Evolutionary conservation across 2,888 invertebrate genomes (phyloP).

Genomic region (Tenthredo amoena): DNA sequence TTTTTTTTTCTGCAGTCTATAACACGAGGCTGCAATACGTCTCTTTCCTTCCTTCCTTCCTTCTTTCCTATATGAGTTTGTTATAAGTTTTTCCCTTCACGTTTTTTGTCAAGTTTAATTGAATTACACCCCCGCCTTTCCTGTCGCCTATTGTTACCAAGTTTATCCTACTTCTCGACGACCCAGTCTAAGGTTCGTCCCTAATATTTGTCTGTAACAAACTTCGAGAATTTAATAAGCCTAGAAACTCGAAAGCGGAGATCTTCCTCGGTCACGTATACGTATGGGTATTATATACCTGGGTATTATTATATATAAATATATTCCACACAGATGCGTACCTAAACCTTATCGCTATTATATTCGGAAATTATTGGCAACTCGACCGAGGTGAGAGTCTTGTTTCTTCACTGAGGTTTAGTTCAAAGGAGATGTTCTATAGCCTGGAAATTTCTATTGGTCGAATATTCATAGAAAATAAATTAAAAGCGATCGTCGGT

Average conservation of each 20-base stretch:
- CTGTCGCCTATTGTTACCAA: conserved; percentile 8
- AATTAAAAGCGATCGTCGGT: too few species aligned
- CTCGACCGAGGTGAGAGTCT: background rate
- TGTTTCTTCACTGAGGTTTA: background rate
- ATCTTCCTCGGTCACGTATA: background rate
- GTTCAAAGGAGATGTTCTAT: background rate
- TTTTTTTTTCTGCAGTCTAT: background rate
- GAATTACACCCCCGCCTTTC: background rate
- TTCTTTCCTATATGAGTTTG: background rate
- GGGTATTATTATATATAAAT: background rate
- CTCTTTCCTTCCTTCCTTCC: background rate
- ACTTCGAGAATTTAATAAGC: conserved; percentile 47
- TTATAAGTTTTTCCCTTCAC: background rate
- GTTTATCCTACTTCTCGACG: conserved; percentile 21
- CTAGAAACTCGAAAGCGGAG: conserved; percentile 14
- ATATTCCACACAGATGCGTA: background rate
- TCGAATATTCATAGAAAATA: background rate
- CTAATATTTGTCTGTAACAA: conserved; percentile 50
- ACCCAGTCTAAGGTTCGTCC: background rate
- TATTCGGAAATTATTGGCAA: conserved; percentile 39
- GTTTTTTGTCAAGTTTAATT: conserved; percentile 8
- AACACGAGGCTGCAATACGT: background rate
- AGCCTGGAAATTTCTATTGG: background rate
- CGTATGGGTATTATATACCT: background rate
- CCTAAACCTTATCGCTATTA: background rate